Evolutionary conservation across 2,113 vertebrate species (phyloP).

Genomic region (Syngnathus floridae): DNA sequence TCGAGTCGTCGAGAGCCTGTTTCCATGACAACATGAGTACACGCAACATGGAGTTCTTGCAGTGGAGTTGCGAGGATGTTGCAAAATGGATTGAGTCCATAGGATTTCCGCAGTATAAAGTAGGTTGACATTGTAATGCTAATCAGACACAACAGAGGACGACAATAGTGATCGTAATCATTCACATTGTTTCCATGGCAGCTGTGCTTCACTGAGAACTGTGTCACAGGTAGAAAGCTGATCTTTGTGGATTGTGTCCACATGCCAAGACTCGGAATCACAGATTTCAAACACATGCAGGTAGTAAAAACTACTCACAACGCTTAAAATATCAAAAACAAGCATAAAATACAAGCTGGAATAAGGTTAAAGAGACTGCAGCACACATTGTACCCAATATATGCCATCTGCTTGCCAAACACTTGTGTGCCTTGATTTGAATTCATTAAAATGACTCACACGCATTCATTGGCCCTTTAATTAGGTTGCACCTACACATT

Average conservation of each 20-base stretch:
- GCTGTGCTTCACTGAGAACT: slow-evolving; percentile 83
- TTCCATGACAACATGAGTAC: slow-evolving; percentile 55
- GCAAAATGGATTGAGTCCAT: slow-evolving; percentile 64
- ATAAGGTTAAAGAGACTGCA: slow-evolving; percentile 1
- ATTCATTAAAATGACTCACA: neutral
- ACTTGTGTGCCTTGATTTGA: neutral
- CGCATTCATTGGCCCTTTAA: neutral
- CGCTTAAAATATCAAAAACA: slow-evolving; percentile 9
- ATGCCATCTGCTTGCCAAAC: neutral
- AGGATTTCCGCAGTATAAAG: slow-evolving; percentile 67
- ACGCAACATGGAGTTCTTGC: slow-evolving; percentile 59
- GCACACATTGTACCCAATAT: neutral
- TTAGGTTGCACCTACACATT: slow-evolving; percentile 5
- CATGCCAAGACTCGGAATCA: slow-evolving; percentile 81
- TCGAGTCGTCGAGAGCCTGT: slow-evolving; percentile 26
- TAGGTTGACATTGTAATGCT: slow-evolving; percentile 21
- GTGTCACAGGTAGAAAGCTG: slow-evolving; percentile 81
- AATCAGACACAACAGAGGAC: neutral
- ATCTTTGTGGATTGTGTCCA: slow-evolving; percentile 74
- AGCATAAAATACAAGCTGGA: neutral
- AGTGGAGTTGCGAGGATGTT: slow-evolving; percentile 65
- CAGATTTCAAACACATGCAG: slow-evolving; percentile 83
- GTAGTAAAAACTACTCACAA: slow-evolving; percentile 52
- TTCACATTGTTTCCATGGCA: slow-evolving; percentile 43
- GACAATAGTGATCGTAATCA: neutral